phyloP scores from a whole-genome alignment of 2,888 invertebrate species.

The Apamea anceps region DNA sequence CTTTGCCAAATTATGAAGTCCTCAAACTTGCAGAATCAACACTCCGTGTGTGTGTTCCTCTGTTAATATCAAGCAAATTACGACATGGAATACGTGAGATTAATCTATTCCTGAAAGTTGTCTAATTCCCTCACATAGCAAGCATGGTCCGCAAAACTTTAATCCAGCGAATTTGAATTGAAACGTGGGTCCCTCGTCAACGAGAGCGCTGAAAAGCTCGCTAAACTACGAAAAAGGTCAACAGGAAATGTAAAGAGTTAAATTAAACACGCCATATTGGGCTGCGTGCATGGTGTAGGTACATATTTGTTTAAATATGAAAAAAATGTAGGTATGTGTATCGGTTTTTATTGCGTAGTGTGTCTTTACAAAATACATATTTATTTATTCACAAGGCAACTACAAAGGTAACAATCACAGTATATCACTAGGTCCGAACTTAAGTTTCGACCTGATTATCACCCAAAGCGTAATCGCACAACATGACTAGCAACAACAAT shows the following conservation, averaged over 20 bases:
- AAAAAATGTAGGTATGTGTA: neutral
- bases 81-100: slow-evolving; percentile 25
- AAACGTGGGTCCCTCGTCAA: slow-evolving; percentile 46
- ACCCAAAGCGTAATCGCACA: no score
- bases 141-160: slow-evolving; percentile 40
- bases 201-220: slow-evolving; percentile 22
- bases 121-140: slow-evolving; percentile 35
- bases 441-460: no score
- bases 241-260: slow-evolving; percentile 36
- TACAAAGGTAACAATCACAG: no score
- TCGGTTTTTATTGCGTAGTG: slow-evolving; percentile 1
- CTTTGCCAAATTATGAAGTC: slow-evolving; percentile 27
- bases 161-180: slow-evolving; percentile 50
- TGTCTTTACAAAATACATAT: slow-evolving; percentile 9
- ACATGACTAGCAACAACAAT: no score
- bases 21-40: slow-evolving; percentile 39
- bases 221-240: slow-evolving; percentile 68
- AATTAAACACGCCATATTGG: slow-evolving; percentile 37
- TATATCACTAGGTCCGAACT: no score
- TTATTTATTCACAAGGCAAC: neutral
- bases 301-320: neutral
- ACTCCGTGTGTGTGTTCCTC: slow-evolving; percentile 16
- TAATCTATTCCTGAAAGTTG: slow-evolving; percentile 54
- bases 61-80: slow-evolving; percentile 30
- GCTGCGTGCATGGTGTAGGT: neutral